Evolutionary conservation across 2,888 invertebrate species (phyloP).

Genomic region (Ceriagrion tenellum): DNA sequence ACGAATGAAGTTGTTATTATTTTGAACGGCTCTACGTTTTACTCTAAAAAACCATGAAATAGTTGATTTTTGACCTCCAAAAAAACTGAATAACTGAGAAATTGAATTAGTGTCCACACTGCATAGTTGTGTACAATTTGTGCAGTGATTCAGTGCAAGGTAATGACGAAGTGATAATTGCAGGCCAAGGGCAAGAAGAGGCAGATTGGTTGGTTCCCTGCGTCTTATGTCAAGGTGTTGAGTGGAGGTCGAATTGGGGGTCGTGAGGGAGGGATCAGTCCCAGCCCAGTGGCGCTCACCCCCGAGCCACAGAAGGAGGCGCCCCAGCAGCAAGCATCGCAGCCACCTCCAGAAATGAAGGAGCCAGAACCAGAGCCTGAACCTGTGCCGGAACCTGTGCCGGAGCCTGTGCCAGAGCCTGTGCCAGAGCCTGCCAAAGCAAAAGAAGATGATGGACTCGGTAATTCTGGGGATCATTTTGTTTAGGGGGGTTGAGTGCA

Average conservation of each 20-base stretch:
- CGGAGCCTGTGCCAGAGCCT: neutral
- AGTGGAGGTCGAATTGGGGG: slow-evolving; percentile 68
- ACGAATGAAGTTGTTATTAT: too few species aligned
- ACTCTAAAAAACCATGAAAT: too few species aligned
- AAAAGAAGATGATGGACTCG: neutral
- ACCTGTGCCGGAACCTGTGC: neutral
- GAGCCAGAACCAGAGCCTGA: neutral
- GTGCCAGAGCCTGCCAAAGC: neutral
- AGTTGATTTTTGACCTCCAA: too few species aligned
- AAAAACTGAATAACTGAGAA: too few species aligned
- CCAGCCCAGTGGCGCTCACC: slow-evolving; percentile 50
- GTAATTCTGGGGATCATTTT: neutral
- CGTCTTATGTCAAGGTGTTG: slow-evolving; percentile 93
- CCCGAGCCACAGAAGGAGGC: slow-evolving; percentile 38
- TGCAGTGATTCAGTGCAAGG: too few species aligned
- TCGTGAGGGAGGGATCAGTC: slow-evolving; percentile 27
- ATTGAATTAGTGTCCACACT: too few species aligned
- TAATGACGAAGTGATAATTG: slow-evolving; percentile 7
- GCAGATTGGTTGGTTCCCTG: slow-evolving; percentile 99
- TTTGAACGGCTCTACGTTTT: too few species aligned
- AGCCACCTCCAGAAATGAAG: too few species aligned
- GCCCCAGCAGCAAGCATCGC: neutral
- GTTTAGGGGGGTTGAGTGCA: too few species aligned
- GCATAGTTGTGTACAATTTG: too few species aligned
- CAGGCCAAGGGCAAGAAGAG: slow-evolving; percentile 88